Conservation (phyloP, 2,113 vertebrate genomes). For the Neolamprologus devosi region DNA sequence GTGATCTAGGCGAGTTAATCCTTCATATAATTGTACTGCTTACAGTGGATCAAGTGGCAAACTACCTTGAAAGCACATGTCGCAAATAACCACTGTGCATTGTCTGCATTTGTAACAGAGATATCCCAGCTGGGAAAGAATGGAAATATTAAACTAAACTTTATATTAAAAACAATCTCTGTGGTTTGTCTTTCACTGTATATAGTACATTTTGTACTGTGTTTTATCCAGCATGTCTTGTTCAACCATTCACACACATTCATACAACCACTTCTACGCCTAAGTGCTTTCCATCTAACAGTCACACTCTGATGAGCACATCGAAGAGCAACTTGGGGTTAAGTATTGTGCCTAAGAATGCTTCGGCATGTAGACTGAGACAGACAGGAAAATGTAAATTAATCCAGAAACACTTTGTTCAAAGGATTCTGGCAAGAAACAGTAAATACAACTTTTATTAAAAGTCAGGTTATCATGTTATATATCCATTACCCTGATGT, state of each 20-base stretch:
- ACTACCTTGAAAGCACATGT: background rate
- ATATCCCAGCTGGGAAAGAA: background rate
- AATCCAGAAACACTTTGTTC: background rate
- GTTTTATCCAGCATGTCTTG: background rate
- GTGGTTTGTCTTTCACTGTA: background rate
- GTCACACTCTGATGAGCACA: background rate
- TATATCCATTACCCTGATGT: background rate
- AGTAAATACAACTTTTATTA: background rate
- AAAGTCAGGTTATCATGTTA: background rate
- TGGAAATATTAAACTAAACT: background rate
- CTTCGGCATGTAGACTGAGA: background rate
- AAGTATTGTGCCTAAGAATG: rapidly evolving
- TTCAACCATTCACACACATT: background rate
- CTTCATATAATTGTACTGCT: background rate
- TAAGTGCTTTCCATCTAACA: background rate
- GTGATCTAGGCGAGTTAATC: slow-evolving; percentile 12
- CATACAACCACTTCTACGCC: background rate
- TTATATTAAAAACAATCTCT: background rate
- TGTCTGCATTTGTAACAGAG: background rate
- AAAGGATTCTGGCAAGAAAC: rapidly evolving
- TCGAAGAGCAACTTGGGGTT: background rate
- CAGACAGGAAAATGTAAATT: background rate
- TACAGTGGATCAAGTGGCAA: background rate
- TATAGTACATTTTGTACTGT: background rate
- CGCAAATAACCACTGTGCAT: background rate